A percentile compares a stretch with the other conserved stretches of the same genome.
Evolutionary conservation across 2,888 invertebrate genomes (phyloP).

Genomic region (Cephus nigrinus): DNA sequence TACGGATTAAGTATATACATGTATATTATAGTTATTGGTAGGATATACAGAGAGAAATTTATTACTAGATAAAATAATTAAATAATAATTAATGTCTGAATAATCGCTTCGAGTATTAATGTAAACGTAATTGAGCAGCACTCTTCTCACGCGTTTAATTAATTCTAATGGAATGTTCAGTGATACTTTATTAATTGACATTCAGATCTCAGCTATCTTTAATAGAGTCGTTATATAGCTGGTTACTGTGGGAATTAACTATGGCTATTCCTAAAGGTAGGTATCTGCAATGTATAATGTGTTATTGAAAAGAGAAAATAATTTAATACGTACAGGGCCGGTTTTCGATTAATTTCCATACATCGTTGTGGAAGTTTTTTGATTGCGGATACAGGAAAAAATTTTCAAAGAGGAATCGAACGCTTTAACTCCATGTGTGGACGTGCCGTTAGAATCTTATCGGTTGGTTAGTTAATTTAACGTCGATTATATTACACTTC

Average conservation of each 20-base stretch:
- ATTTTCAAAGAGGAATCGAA: not conserved
- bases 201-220: not conserved
- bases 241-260: not conserved
- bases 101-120: not conserved
- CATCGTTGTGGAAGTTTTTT: no score
- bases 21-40: not conserved
- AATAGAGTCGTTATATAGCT: not conserved
- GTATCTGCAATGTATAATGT: not conserved
- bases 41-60: not conserved
- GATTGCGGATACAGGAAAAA: no score
- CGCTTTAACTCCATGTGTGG: not conserved
- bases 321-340: not conserved
- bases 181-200: not conserved
- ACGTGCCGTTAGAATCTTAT: not conserved
- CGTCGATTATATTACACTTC: not conserved
- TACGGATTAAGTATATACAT: not conserved
- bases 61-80: not conserved
- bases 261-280: not conserved
- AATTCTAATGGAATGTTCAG: not conserved
- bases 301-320: not conserved
- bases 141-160: not conserved
- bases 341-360: not conserved
- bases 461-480: not conserved
- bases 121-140: not conserved
- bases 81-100: not conserved